These are phyloP conservation scores for Amblyopsis rosae DNA, from an alignment of 2,113 vertebrate species.

Conservation along the genomic window DNA sequence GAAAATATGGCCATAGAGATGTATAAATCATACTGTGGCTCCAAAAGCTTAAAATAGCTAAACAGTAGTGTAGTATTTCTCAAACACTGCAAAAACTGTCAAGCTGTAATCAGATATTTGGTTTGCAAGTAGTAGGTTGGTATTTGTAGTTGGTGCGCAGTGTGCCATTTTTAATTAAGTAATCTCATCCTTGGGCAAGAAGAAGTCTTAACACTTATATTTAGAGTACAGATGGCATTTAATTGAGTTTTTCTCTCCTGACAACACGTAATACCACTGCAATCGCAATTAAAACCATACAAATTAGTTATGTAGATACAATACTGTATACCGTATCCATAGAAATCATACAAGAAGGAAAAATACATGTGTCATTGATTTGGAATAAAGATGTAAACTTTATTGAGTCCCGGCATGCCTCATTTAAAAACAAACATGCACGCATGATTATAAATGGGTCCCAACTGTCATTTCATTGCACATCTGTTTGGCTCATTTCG, in stretches of 20 bases:
- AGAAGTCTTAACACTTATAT: not conserved
- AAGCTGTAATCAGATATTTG: not conserved
- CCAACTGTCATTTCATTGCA: constrained; percentile 17
- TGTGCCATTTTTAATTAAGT: not conserved
- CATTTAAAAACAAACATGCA: constrained; percentile 6
- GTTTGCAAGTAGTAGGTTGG: not conserved
- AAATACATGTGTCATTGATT: constrained; percentile 28
- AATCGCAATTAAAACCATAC: constrained; percentile 27
- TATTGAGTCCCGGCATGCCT: constrained; percentile 11
- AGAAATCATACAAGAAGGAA: constrained; percentile 32
- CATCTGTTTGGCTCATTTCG: constrained; percentile 14
- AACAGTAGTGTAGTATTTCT: not conserved
- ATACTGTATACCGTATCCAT: constrained; percentile 31
- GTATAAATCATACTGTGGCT: constrained; percentile 9
- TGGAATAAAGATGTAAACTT: constrained; percentile 13
- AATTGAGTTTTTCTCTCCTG: constrained; percentile 9
- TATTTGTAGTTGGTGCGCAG: not conserved
- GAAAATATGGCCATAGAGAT: not conserved
- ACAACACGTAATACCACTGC: constrained; percentile 20
- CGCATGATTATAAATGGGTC: constrained; percentile 29
- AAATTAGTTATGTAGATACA: constrained; percentile 15
- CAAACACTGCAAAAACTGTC: not conserved
- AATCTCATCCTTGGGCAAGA: not conserved
- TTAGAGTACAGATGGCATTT: not conserved
- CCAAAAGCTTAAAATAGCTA: constrained; percentile 2